phyloP scores from a whole-genome alignment of 2,888 invertebrate genomes.

The Prionchulus punctatus region DNA sequence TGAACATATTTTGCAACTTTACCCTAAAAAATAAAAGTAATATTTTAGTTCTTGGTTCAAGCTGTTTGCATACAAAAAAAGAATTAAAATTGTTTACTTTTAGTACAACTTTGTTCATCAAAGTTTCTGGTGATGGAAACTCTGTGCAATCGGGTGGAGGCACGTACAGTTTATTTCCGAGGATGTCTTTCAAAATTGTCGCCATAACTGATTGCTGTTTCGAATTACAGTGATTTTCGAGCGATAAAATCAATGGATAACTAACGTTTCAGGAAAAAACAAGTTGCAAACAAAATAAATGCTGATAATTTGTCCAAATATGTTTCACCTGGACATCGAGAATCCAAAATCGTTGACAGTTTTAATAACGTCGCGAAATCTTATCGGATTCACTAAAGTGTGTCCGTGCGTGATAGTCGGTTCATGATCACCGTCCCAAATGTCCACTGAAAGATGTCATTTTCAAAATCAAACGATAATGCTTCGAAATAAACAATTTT shows the following conservation, averaged over 20 bases:
- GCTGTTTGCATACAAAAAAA: not conserved
- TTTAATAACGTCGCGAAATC: constrained; percentile 38
- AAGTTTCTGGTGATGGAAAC: constrained; percentile 27
- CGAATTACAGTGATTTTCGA: constrained; percentile 41
- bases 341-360: constrained; percentile 40
- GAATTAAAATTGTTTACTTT: constrained; percentile 14
- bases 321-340: constrained; percentile 27
- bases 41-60: not conserved
- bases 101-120: constrained; percentile 25
- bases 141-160: constrained; percentile 34
- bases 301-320: not conserved
- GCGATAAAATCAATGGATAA: constrained; percentile 36
- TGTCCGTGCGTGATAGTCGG: constrained; percentile 46
- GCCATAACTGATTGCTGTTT: constrained; percentile 38
- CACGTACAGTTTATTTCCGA: constrained; percentile 37
- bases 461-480: not conserved
- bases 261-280: not conserved
- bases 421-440: constrained; percentile 45
- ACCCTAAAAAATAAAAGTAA: too few species aligned
- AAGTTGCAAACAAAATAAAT: not conserved
- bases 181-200: constrained; percentile 33
- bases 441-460: constrained; percentile 40
- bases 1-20: too few species aligned
- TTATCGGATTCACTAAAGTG: constrained; percentile 38
- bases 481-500: not conserved